A percentile compares a stretch with the other conserved stretches of the same genome.
Conservation (phyloP, 2,113 vertebrate genomes). For the Sphaerodactylus townsendi region DNA sequence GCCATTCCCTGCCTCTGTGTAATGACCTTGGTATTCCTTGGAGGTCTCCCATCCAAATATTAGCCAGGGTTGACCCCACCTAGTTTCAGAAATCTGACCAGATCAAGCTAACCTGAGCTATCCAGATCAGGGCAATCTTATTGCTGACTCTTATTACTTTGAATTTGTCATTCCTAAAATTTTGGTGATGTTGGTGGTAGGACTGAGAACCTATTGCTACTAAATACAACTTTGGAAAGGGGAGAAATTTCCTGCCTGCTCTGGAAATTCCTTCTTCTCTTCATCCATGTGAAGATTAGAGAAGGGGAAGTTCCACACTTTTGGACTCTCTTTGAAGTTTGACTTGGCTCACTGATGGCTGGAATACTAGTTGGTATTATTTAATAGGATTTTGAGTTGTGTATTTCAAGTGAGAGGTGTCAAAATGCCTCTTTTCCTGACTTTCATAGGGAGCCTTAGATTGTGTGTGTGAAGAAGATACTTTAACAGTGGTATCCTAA, state of each 20-base stretch:
- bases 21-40: no score
- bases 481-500: no score
- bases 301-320: neutral
- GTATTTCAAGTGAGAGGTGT: neutral
- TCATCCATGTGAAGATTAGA: neutral
- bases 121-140: no score
- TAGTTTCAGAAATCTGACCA: no score
- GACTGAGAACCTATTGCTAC: neutral
- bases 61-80: no score
- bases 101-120: no score
- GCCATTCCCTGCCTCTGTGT: no score
- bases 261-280: neutral
- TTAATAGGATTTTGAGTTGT: neutral
- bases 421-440: neutral
- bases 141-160: neutral
- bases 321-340: neutral
- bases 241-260: neutral
- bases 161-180: neutral
- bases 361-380: neutral
- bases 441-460: neutral
- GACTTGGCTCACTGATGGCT: neutral
- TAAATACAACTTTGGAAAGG: neutral
- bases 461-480: no score
- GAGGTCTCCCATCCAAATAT: no score
- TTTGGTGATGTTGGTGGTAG: neutral